Evolutionary conservation across 2,888 invertebrate genomes (phyloP).

Genomic region (Teinopalpus imperialis): DNA sequence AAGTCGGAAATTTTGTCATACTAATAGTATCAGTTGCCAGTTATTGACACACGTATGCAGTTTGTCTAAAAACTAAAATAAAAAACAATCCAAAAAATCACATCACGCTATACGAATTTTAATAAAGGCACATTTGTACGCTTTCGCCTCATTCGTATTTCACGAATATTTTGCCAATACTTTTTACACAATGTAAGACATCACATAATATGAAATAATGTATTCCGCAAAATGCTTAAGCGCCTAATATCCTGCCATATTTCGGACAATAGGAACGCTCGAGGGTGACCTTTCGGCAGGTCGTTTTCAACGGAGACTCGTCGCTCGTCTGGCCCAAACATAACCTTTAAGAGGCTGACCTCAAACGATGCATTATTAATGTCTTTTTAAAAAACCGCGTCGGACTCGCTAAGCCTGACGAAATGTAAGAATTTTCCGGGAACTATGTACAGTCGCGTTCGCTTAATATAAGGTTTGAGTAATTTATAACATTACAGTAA

Average conservation of each 20-base stretch:
- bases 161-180: conserved; percentile 6
- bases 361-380: conserved; percentile 61
- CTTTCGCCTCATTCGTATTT: conserved; percentile 1
- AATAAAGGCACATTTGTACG: no score
- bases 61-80: no score
- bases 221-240: conserved; percentile 14
- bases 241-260: conserved; percentile 33
- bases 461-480: no score
- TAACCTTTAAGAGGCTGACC: conserved; percentile 59
- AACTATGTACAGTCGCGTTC: conserved; percentile 3
- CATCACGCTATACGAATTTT: no score
- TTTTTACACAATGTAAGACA: not conserved
- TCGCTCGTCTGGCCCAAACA: conserved; percentile 47
- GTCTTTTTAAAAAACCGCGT: conserved; percentile 40
- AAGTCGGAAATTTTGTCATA: no score
- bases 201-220: conserved; percentile 7
- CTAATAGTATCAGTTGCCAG: no score
- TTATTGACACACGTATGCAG: no score
- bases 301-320: conserved; percentile 49
- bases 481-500: no score
- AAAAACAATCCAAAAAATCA: no score
- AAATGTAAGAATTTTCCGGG: conserved; percentile 21
- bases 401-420: conserved; percentile 28
- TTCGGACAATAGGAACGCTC: conserved; percentile 51
- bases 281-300: conserved; percentile 53